Evolutionary conservation across 2,888 invertebrate species (phyloP).

Genomic region (Brenthis hecate): DNA sequence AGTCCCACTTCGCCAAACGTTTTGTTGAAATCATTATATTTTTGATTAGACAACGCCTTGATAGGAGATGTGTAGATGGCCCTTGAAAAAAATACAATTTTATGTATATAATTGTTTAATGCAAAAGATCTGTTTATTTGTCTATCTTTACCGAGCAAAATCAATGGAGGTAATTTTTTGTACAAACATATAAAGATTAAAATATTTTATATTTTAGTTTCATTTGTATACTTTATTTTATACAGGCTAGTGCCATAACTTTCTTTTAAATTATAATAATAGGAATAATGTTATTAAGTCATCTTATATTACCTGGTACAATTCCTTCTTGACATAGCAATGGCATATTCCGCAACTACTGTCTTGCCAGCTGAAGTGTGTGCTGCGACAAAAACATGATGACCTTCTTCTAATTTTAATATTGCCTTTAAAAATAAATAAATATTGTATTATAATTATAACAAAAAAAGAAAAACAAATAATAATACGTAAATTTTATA

Average conservation of each 20-base stretch:
- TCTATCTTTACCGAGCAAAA: too few species aligned
- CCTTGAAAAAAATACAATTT: constrained; percentile 61
- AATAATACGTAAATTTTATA: not conserved
- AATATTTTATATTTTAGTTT: too few species aligned
- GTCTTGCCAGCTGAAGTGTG: constrained; percentile 99
- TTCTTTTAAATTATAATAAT: too few species aligned
- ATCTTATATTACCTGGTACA: constrained; percentile 87
- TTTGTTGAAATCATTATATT: constrained; percentile 97
- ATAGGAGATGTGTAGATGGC: constrained; percentile 99
- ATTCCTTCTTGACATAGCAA: constrained; percentile 95
- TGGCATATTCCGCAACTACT: constrained; percentile 99
- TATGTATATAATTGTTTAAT: not conserved
- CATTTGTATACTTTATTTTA: too few species aligned
- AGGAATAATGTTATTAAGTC: too few species aligned
- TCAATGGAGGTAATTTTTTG: too few species aligned
- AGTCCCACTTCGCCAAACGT: constrained; percentile 96
- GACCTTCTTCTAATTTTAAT: constrained; percentile 94
- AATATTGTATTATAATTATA: not conserved
- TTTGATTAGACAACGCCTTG: constrained; percentile 99
- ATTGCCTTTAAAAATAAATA: constrained; percentile 85
- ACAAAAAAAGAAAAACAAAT: not conserved
- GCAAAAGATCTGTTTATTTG: too few species aligned
- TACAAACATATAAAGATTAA: too few species aligned
- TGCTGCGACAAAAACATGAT: constrained; percentile 99
- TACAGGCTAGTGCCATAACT: too few species aligned